Conservation (phyloP, 2,888 invertebrate species). For the Druceiella hillmani region DNA sequence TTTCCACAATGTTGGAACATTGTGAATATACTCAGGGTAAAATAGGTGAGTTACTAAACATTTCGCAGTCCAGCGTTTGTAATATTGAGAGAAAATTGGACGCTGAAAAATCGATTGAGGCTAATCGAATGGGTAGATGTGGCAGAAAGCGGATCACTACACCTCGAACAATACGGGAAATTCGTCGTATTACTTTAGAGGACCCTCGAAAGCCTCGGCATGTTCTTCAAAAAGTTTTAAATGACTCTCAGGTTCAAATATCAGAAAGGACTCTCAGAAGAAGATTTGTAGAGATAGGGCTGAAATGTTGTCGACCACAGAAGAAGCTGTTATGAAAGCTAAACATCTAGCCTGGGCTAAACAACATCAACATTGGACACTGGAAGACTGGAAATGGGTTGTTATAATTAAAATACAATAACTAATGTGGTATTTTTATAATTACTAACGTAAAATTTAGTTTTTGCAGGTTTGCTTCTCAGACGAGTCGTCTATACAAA, state of each 20-base stretch:
- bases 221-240: slow-evolving; percentile 2
- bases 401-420: neutral
- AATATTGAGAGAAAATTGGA: slow-evolving; percentile 9
- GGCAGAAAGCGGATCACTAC: slow-evolving; percentile 9
- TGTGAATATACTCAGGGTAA: too few species aligned
- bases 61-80: slow-evolving; percentile 2
- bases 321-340: slow-evolving; percentile 13
- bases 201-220: slow-evolving; percentile 8
- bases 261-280: slow-evolving; percentile 8
- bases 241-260: slow-evolving; percentile 2
- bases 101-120: slow-evolving; percentile 6
- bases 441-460: neutral
- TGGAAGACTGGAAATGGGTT: slow-evolving; percentile 3
- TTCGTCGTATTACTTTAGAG: slow-evolving; percentile 6
- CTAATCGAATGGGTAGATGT: slow-evolving; percentile 7
- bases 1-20: too few species aligned
- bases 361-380: slow-evolving; percentile 5
- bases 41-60: neutral
- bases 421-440: too few species aligned
- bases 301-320: slow-evolving; percentile 15
- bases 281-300: slow-evolving; percentile 12
- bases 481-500: slow-evolving; percentile 5
- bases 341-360: slow-evolving; percentile 8
- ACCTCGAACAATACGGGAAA: slow-evolving; percentile 2
- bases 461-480: slow-evolving; percentile 5